Evolutionary conservation across 2,113 vertebrate species (phyloP), one percentile per base, ranked within the genome.

Genomic region (Mugil cephalus): DNA sequence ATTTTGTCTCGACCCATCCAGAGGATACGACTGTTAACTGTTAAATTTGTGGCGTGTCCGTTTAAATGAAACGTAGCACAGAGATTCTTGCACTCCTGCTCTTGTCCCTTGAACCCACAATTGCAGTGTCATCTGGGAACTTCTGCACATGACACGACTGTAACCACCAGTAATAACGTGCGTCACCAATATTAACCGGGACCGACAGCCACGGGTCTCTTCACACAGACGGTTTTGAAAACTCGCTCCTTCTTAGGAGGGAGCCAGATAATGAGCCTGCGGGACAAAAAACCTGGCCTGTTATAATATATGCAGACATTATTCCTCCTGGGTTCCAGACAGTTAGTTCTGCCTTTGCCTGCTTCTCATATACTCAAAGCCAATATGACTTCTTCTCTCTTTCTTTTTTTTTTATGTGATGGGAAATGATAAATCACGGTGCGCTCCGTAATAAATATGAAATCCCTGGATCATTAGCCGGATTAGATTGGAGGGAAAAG

Each of bases 391-490:
- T n/a, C n/a, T n/a, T n/a, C n/a, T n/a, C n/a, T n/a, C n/a, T n/a
- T n/a, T n/a, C n/a, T n/a, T n/a, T n/a, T n/a, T n/a, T n/a, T 74
- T 86, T 88, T 85, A 87, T 91, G 77, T 11, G 61, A 66, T 77
- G 68, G 59, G 69, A 88, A 82, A 87, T 87, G 78, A 90, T 87
- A 78, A 80, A 88, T 81, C 66, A 76, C 24, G 34, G n/a, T 43
- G 61, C 19, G 51, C 60, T 52, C 51, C 59, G 60, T 83, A 81
- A 84, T 90, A 87, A 89, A 89, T 89, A 87, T 91, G 77, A 88
- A 90, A 89, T 82, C 78, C 81, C 72, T 77, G 78, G 64, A 87
- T 92, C 82, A 87, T 91, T 92, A 88, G 84, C 69, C 66, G 80
- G 76, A 92, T 88, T 86, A 85, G 70, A 89, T 85, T 80, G 66